These are phyloP conservation scores for Girardia tigrina DNA, from an alignment of 2,888 invertebrate genomes.

Conservation along the genomic window DNA sequence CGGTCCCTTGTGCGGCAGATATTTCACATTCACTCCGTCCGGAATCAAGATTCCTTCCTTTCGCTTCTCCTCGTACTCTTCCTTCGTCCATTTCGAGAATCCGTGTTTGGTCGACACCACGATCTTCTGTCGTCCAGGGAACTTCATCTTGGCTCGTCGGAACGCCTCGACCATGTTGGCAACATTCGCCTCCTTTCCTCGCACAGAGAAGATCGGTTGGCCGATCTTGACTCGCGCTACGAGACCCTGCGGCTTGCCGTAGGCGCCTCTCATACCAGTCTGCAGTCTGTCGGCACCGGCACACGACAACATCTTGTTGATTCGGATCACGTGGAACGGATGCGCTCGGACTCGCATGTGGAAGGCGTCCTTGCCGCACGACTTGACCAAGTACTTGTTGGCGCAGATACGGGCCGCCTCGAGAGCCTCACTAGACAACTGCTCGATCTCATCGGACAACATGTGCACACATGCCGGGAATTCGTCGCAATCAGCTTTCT, in stretches of 20 bases:
- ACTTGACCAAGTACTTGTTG: slow-evolving; percentile 83
- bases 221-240: slow-evolving; percentile 99
- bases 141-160: slow-evolving; percentile 99
- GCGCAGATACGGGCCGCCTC: slow-evolving; percentile 98
- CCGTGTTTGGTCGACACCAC: slow-evolving; percentile 97
- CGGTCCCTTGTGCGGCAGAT: slow-evolving; percentile 87
- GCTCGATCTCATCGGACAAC: slow-evolving; percentile 97
- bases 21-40: slow-evolving; percentile 88
- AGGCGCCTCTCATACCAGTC: slow-evolving; percentile 99
- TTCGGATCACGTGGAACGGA: slow-evolving; percentile 97
- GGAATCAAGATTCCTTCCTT: slow-evolving; percentile 66
- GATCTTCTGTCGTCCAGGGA: slow-evolving; percentile 98
- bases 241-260: slow-evolving; percentile 97
- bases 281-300: slow-evolving; percentile 99
- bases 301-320: slow-evolving; percentile 99
- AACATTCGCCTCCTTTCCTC: slow-evolving; percentile 86
- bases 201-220: slow-evolving; percentile 94
- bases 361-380: slow-evolving; percentile 97
- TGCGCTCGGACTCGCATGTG: slow-evolving; percentile 94
- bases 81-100: slow-evolving; percentile 88
- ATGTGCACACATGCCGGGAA: slow-evolving; percentile 94
- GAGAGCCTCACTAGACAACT: slow-evolving; percentile 79
- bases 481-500: slow-evolving; percentile 88
- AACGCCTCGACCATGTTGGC: slow-evolving; percentile 89
- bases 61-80: slow-evolving; percentile 71